These are phyloP conservation scores for Drosophila merina DNA, from an alignment of 2,888 invertebrate species.

Conservation along the genomic window DNA sequence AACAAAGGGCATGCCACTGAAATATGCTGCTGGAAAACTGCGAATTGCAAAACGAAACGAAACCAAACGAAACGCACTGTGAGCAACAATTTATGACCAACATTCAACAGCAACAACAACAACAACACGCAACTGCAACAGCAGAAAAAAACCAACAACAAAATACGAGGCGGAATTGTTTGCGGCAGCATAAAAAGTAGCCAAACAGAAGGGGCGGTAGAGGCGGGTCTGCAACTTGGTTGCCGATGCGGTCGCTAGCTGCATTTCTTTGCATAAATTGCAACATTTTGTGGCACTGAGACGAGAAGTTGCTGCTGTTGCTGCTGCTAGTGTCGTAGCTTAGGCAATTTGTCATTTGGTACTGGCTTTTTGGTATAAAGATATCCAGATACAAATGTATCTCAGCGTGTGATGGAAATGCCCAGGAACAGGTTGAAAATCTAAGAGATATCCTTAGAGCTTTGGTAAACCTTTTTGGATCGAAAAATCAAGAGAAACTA, in stretches of 20 bases:
- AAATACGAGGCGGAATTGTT: constrained; percentile 71
- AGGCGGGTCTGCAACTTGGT: constrained; percentile 5
- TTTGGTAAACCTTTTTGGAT: neutral
- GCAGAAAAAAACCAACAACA: constrained; percentile 43
- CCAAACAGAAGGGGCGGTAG: constrained; percentile 43
- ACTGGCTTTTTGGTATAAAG: constrained; percentile 49
- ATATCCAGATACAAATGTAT: constrained; percentile 59
- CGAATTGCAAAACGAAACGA: constrained; percentile 43
- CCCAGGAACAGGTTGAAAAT: constrained; percentile 17
- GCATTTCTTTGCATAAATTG: constrained; percentile 77
- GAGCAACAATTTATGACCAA: constrained; percentile 78
- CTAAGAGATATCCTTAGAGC: neutral
- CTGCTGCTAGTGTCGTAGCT: constrained; percentile 27
- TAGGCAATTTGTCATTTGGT: constrained; percentile 74
- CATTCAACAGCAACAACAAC: constrained; percentile 60
- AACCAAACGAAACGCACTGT: constrained; percentile 68
- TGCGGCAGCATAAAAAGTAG: constrained; percentile 76
- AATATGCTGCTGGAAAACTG: constrained; percentile 65
- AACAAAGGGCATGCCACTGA: constrained; percentile 67
- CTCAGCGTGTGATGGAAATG: constrained; percentile 19
- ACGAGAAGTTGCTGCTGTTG: constrained; percentile 53
- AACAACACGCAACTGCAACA: constrained; percentile 22
- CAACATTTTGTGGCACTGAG: constrained; percentile 50
- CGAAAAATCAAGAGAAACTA: too few relatives aligned
- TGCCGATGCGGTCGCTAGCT: constrained; percentile 48